Percentiles rank a stretch among this genome's conserved stretches.
These are phyloP conservation scores for Callipepla californica DNA, from an alignment of 2,113 vertebrate species.

Conservation along the genomic window DNA sequence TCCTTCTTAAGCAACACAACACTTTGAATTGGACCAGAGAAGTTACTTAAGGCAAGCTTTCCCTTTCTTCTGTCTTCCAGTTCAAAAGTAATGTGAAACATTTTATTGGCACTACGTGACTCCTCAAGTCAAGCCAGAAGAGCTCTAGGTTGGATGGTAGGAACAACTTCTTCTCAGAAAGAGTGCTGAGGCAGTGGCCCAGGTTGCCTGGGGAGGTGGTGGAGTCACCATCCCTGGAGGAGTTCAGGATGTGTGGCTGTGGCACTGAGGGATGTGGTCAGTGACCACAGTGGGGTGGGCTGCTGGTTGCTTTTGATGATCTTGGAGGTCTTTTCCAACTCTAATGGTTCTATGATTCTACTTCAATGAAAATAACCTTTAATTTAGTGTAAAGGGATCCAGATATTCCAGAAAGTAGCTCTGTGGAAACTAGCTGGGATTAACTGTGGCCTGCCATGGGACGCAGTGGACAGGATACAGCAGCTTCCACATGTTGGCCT, in stretches of 20 bases:
- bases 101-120: background rate
- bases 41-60: background rate
- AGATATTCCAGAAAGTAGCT: background rate
- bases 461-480: rapidly evolving
- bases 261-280: too few relatives aligned
- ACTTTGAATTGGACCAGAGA: background rate
- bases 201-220: too few relatives aligned
- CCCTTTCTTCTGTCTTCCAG: background rate
- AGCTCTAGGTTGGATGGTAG: too few relatives aligned
- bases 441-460: background rate
- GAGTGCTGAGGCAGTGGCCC: too few relatives aligned
- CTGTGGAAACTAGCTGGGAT: background rate
- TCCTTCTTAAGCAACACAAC: background rate
- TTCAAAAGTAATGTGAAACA: background rate
- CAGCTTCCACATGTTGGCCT: background rate
- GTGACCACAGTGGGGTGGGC: too few relatives aligned
- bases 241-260: too few relatives aligned
- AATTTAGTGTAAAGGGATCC: background rate
- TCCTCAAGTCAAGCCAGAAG: too few relatives aligned
- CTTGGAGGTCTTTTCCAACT: too few relatives aligned
- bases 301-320: too few relatives aligned
- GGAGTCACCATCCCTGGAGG: too few relatives aligned
- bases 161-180: too few relatives aligned
- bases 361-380: background rate
- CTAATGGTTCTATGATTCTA: too few relatives aligned